Evolutionary conservation across 2,113 vertebrate species (phyloP), one percentile per base, ranked within the genome.

Genomic region (Phasianus colchicus): DNA sequence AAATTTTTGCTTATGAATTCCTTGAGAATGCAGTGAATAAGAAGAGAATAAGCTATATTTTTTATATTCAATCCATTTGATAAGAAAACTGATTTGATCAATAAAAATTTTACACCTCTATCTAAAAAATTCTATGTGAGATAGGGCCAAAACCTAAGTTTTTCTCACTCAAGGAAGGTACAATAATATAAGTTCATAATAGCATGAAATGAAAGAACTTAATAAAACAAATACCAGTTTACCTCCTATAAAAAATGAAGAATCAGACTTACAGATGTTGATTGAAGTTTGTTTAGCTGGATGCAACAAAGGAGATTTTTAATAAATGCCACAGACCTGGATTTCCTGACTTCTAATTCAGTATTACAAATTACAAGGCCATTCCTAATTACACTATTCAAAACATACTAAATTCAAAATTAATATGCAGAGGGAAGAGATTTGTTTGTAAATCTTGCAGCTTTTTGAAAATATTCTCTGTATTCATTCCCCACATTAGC

Each of bases 171-270:
- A 88, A 57, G 14, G 22, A 76, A 94, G 34, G 19, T 65, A 13
- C 7, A 65, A 5, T 79, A 32, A 6, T 79, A 32, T 47, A 60
- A 7, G 2, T 66, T 82, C 73, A 72, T 69, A 24, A 60, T 38
- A 78, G 9, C n/a, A 40, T 65, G 19, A 42, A 1, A 10, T 57
- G 83, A 54, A 74, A 89, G 19, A 66, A 66, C 4, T 75, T 63
- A 30, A 66, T 66, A 91, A 82, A 77, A 27, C 48, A 92, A 91
- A 79, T 79, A 86, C 52, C 63, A 58, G 55, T 38, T 78, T 89
- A 63, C 3, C 20, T 2, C 29, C 54, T 83, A 64, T 34, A 66
- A 38, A 80, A 73, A 73, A 76, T 50, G 20, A 73, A 73, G 63
- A 83, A 43, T 57, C 38, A 70, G 81, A 32, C 22, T 43, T 19